Percentiles rank a stretch among this genome's conserved stretches.
phyloP scores from a whole-genome alignment of 2,113 vertebrate genomes.

The Osmerus mordax region DNA sequence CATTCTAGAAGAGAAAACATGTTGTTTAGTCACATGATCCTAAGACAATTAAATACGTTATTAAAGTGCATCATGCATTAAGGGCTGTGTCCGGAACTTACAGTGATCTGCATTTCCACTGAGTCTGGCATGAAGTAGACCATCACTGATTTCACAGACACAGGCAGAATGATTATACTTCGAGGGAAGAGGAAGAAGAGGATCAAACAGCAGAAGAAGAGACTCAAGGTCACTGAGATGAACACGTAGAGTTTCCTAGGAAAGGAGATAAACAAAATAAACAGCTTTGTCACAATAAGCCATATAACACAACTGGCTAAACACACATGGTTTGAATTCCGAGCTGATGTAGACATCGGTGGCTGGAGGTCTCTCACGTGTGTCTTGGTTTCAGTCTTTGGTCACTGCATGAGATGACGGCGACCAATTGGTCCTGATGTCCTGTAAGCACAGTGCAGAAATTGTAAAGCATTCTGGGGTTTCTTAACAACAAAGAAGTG shows the following conservation, averaged over 20 bases:
- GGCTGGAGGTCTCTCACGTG: constrained; percentile 79
- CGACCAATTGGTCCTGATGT: constrained; percentile 89
- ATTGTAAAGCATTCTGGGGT: too few species aligned
- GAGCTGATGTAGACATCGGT: background rate
- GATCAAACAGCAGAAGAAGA: constrained; percentile 81
- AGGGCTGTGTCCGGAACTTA: constrained; percentile 37
- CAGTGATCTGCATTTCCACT: constrained; percentile 63
- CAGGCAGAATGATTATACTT: constrained; percentile 80
- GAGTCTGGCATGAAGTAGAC: constrained; percentile 70
- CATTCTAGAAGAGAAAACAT: constrained; percentile 62
- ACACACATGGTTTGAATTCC: background rate
- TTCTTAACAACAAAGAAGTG: background rate
- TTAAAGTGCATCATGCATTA: background rate
- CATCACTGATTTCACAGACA: constrained; percentile 84
- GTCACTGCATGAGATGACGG: constrained; percentile 94
- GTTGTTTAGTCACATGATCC: background rate
- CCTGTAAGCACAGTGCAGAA: constrained; percentile 61
- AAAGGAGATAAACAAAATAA: background rate
- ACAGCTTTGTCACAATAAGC: too few species aligned
- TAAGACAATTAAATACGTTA: background rate
- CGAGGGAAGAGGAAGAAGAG: constrained; percentile 97
- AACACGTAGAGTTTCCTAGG: constrained; percentile 88
- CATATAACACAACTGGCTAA: too few species aligned
- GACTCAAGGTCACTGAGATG: constrained; percentile 79
- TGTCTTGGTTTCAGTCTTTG: constrained; percentile 88